phyloP scores from a whole-genome alignment of 53 echinoderm and acorn worm genomes.

The Actinopyga echinites region DNA sequence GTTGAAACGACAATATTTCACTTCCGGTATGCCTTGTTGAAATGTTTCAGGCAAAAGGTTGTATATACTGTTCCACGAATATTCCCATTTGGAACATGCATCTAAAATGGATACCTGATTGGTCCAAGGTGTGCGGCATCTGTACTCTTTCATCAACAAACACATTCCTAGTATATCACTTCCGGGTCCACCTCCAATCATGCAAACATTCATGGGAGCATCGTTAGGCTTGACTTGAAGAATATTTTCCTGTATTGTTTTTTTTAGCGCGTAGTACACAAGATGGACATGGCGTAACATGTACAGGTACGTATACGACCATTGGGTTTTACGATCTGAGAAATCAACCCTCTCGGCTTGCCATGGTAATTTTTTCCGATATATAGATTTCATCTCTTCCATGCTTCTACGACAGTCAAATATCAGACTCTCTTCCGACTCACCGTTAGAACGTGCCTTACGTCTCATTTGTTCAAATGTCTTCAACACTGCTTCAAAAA shows the following conservation, averaged over 20 bases:
- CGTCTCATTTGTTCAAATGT: no score
- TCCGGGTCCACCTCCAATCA: conserved; percentile 39
- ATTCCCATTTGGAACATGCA: not conserved
- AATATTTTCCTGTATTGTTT: not conserved
- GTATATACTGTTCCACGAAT: not conserved
- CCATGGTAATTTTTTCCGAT: no score
- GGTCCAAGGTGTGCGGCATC: not conserved
- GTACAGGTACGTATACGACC: conserved; percentile 19
- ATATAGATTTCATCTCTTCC: no score
- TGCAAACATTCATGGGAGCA: not conserved
- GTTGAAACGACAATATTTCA: not conserved
- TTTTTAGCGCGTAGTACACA: not conserved
- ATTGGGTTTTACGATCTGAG: not conserved
- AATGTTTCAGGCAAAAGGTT: not conserved
- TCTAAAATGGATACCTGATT: conserved; percentile 1
- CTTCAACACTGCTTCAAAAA: no score
- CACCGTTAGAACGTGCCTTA: no score
- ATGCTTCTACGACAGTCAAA: no score
- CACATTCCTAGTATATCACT: conserved; percentile 20
- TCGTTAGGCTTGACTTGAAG: not conserved
- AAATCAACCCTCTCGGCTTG: not conserved
- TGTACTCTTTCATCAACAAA: not conserved
- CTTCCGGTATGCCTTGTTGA: not conserved
- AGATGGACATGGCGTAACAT: conserved; percentile 36
- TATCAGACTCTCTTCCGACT: no score